Percentiles rank a stretch among this genome's conserved stretches.
phyloP scores from a whole-genome alignment of 1,140 invertebrate genomes.

The Diploscapter pachys region DNA sequence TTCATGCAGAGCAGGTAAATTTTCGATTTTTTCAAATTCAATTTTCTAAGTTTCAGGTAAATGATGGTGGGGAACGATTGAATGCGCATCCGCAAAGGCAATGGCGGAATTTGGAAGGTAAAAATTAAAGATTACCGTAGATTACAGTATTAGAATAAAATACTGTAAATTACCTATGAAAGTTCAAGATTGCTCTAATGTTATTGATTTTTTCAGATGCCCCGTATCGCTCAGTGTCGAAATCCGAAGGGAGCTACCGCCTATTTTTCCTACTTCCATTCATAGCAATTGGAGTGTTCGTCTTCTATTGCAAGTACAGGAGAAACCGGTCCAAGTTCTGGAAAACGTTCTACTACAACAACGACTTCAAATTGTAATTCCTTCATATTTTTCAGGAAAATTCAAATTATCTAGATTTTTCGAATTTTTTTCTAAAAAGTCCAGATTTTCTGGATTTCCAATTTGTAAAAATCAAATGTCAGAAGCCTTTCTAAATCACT shows the following conservation, averaged over 20 bases:
- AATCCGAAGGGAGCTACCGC: constrained; percentile 34
- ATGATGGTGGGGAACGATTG: constrained; percentile 41
- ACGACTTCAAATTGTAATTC: constrained; percentile 57
- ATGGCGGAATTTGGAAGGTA: constrained; percentile 44
- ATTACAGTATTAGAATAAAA: background rate
- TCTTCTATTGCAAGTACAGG: constrained; percentile 54
- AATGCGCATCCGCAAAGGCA: constrained; percentile 42
- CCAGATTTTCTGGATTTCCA: background rate
- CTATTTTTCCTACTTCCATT: constrained; percentile 46
- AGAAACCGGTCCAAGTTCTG: constrained; percentile 54
- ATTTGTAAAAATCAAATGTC: background rate
- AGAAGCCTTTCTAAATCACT: too few relatives aligned
- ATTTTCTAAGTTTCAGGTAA: constrained; percentile 52
- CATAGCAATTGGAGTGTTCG: constrained; percentile 38
- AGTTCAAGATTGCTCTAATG: too few relatives aligned
- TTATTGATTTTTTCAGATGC: too few relatives aligned
- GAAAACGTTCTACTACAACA: constrained; percentile 56
- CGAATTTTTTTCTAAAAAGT: background rate
- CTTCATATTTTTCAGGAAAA: constrained; percentile 7
- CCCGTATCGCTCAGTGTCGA: constrained; percentile 3
- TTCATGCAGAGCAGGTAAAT: constrained; percentile 23
- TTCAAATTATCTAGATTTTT: background rate
- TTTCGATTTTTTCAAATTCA: constrained; percentile 23
- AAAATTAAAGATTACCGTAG: constrained; percentile 17
- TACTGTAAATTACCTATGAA: too few relatives aligned